Conservation (phyloP, 2,888 invertebrate species). For the Melanargia galathea region DNA sequence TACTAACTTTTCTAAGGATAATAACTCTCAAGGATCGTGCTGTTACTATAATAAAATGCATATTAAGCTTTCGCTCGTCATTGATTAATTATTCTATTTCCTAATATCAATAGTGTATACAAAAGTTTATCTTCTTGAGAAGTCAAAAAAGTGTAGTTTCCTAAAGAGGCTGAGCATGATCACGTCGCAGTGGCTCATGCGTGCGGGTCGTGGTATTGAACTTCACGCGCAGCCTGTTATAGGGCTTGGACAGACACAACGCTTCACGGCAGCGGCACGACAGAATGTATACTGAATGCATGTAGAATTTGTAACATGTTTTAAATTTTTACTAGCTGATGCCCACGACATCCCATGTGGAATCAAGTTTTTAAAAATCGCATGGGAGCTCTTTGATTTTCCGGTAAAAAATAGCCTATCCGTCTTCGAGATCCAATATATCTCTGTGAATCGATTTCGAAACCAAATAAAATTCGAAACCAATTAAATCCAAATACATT, state of each 20-base stretch:
- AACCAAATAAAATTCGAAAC: too few species aligned
- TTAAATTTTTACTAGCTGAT: too few species aligned
- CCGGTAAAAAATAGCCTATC: too few species aligned
- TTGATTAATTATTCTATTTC: too few species aligned
- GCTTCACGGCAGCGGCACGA: not conserved
- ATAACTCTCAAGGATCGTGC: not conserved
- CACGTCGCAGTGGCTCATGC: constrained; percentile 37
- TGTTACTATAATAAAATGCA: too few species aligned
- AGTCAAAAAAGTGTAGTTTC: constrained; percentile 16
- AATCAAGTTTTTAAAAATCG: too few species aligned
- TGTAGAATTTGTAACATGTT: not conserved
- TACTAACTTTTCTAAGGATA: too few species aligned
- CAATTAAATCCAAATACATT: too few species aligned
- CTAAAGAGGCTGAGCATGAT: constrained; percentile 10
- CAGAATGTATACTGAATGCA: not conserved
- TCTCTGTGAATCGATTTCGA: too few species aligned
- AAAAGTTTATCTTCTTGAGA: constrained; percentile 19
- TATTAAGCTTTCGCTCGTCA: constrained; percentile 19
- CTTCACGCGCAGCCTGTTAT: constrained; percentile 43
- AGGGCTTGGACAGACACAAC: not conserved
- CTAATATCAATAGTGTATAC: constrained; percentile 16
- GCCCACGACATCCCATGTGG: too few species aligned
- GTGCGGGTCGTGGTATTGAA: constrained; percentile 69
- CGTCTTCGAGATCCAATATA: too few species aligned
- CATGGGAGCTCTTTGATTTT: too few species aligned